Evolutionary conservation across 2,888 invertebrate species (phyloP), one percentile per base, ranked within the genome.

Genomic region (Pammene fasciana): DNA sequence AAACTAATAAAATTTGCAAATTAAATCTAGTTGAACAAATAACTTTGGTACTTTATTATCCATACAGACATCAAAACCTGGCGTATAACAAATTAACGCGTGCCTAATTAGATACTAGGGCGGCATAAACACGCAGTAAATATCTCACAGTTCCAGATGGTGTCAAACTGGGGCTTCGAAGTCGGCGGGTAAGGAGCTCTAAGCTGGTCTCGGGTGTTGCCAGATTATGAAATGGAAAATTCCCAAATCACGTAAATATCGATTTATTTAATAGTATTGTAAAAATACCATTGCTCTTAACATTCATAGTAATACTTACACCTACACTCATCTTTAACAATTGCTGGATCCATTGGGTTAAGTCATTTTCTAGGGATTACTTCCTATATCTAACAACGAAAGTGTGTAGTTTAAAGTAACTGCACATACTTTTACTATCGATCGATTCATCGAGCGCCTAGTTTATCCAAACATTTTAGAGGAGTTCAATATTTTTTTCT

Each of bases 61-160:
- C 68, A 54, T 57, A 65, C 45, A 36, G 57, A 54, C 65, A 60
- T 60, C 41, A 54, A 68, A 65, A 73, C 71, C 72, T 72, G 68
- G 45, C 64, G 72, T 65, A 54, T 72, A 67, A 65, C 62, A 71
- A 71, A 73, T 71, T 70, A 71, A 73, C 75, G 71, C 68, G 50
- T 46, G 57, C 78, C 80, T 85, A 86, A 87, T 85, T 85, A 84
- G 82, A 80, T 75, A 81, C 78, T 75, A 78, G 78, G 83, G 82
- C 81, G 78, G 83, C 81, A 85, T 86, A 84, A 85, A 86, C 86
- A 81, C 81, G 76, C 82, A 83, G 83, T 86, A 87, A 87, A 86
- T 87, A 87, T 84, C 78, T 84, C 82, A 82, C 77, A 78, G 79
- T 81, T 83, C 77, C 87, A 88, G 87, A 86, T 87, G 89, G 82